Conservation (phyloP, 2,888 invertebrate species). For the Lasius fuliginosus region DNA sequence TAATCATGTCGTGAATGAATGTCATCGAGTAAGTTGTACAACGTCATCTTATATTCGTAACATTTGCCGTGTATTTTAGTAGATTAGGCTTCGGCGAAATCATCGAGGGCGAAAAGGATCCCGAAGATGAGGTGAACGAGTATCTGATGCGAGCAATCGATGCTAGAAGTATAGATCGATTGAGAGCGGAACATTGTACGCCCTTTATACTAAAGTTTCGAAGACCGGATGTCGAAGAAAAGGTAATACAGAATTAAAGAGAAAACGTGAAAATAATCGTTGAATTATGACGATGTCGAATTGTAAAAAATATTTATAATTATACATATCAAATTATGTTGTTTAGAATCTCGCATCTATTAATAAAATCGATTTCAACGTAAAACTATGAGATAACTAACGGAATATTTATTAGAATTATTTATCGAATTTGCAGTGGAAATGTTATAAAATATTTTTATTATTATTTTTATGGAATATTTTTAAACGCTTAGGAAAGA, state of each 20-base stretch:
- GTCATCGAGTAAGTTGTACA: background rate
- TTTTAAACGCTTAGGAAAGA: background rate
- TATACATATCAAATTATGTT: background rate
- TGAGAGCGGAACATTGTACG: slow-evolving; percentile 95
- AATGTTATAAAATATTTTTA: background rate
- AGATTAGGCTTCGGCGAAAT: slow-evolving; percentile 92
- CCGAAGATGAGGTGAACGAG: slow-evolving; percentile 98
- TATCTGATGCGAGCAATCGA: slow-evolving; percentile 98
- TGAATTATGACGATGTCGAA: background rate
- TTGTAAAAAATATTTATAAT: background rate
- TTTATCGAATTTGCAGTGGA: background rate
- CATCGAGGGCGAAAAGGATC: slow-evolving; percentile 90
- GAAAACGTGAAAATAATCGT: background rate
- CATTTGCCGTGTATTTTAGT: slow-evolving; percentile 56
- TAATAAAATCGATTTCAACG: slow-evolving; percentile 11
- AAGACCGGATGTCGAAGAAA: slow-evolving; percentile 92
- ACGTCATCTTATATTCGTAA: background rate
- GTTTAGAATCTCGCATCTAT: background rate
- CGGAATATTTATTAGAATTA: slow-evolving; percentile 3
- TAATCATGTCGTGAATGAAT: background rate
- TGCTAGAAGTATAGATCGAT: slow-evolving; percentile 96
- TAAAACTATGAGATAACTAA: background rate
- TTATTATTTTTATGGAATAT: background rate
- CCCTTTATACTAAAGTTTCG: slow-evolving; percentile 95
- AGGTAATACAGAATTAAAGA: slow-evolving; percentile 87